phyloP scores from a whole-genome alignment of 2,113 vertebrate genomes.

The Variabilichromis moorii region DNA sequence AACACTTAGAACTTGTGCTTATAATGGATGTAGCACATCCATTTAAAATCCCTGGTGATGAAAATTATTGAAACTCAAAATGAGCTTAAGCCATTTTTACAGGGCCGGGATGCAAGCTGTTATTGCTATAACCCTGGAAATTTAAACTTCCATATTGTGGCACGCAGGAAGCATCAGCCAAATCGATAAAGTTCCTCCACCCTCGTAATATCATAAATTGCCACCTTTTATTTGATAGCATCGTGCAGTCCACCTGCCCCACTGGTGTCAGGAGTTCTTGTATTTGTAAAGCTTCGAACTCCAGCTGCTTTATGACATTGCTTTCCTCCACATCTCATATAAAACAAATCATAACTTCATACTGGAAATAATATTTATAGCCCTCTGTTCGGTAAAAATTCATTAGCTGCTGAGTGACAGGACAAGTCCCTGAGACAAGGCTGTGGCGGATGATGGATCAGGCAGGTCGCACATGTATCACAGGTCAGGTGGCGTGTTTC shows the following conservation, averaged over 20 bases:
- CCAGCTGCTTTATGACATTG: neutral
- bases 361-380: constrained; percentile 15
- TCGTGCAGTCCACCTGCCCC: constrained; percentile 7
- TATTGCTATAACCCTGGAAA: constrained; percentile 26
- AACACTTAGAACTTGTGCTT: neutral
- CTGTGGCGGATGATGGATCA: constrained; percentile 21
- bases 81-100: constrained; percentile 43
- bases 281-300: neutral
- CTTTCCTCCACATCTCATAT: neutral
- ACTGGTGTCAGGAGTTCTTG: neutral
- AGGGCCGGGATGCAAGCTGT: neutral
- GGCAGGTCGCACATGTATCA: neutral
- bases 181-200: constrained; percentile 9
- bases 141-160: constrained; percentile 20
- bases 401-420: neutral
- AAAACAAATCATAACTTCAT: constrained; percentile 21
- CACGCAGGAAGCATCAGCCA: neutral
- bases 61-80: constrained; percentile 55
- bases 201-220: constrained; percentile 1
- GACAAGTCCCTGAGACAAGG: neutral
- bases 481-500: neutral
- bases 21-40: constrained; percentile 31
- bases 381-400: neutral
- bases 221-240: neutral
- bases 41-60: constrained; percentile 38